Evolutionary conservation across 23 tunicate genomes (phyloP), one percentile per base, ranked within the genome.

Genomic region (Styela plicata): DNA sequence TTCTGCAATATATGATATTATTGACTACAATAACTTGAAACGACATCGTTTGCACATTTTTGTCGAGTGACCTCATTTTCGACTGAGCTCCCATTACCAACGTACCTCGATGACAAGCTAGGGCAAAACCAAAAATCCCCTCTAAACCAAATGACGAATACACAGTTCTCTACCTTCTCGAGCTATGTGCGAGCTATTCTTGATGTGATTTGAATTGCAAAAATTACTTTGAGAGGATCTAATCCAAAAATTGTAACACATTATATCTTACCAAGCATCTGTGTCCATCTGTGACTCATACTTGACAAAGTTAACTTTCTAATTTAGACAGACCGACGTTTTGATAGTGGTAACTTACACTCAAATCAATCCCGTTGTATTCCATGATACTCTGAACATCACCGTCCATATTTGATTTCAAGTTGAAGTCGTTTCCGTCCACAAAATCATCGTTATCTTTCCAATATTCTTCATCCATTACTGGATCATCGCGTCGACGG

Each of bases 401-500:
- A 44, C 57, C 57, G 57, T 44, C 57, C 57, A 44, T 44, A 44
- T 44, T 44, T 44, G 57, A 5, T 5, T 7, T 5, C 13, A 44
- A 7, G 18, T 7, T 66, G 18, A 66, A 66, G 7, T 17, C 17
- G 18, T 66, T 66, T 10, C 31, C 52, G 37, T 73, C 22, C 20
- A 17, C 1, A 32, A 16, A 0, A 34, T 16, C 37, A 17, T 73
- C 36, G 25, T 73, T 31, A 31, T 73, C 78, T 22, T 32, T 33
- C 52, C 78, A 32, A 34, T 32, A 32, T 29, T 31, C 52, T 17
- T 73, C 78, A 17, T 73, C 78, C 17, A 31, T 16, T 7, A 23
- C 52, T 16, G 78, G 78, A 32, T 73, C 52, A 20, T 73, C 78
- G 17, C 78, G 44, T 34, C 52, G 24, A 24, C 78, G 37, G 37